phyloP scores from a whole-genome alignment of 2,888 invertebrate genomes.

The Belgica antarctica region DNA sequence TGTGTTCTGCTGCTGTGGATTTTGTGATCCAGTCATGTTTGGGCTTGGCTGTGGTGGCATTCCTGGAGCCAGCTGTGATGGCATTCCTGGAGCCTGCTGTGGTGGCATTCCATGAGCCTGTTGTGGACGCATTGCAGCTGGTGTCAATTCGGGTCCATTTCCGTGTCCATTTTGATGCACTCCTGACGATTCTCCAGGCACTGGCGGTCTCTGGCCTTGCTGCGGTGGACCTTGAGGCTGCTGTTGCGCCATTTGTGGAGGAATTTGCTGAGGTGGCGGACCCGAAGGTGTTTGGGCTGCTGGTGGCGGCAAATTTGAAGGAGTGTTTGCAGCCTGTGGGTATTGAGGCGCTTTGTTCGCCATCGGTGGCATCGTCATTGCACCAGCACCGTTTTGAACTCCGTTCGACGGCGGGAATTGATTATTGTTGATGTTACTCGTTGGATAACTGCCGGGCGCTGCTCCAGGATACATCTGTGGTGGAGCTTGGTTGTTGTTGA shows the following conservation, averaged over 20 bases:
- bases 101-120: too few relatives aligned
- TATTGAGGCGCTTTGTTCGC: conserved; percentile 33
- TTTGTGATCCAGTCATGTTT: conserved; percentile 46
- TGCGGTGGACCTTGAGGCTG: conserved; percentile 25
- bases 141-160: conserved; percentile 49
- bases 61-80: conserved; percentile 45
- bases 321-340: not conserved
- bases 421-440: not conserved
- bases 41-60: conserved; percentile 34
- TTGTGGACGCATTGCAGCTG: conserved; percentile 47
- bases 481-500: not conserved
- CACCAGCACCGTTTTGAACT: conserved; percentile 37
- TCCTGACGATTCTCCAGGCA: conserved; percentile 48
- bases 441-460: not conserved
- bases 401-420: conserved; percentile 42
- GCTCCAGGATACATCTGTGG: conserved; percentile 18
- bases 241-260: conserved; percentile 33
- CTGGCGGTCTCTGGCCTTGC: conserved; percentile 26
- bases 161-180: conserved; percentile 47
- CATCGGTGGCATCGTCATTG: conserved; percentile 37
- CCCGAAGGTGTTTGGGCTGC: conserved; percentile 28
- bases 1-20: conserved; percentile 45
- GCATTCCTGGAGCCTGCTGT: conserved; percentile 42
- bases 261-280: conserved; percentile 20
- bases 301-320: not conserved